A percentile compares a stretch with the other conserved stretches of the same genome.
Conservation (phyloP, 2,888 invertebrate genomes). For the Andrena fulva region DNA sequence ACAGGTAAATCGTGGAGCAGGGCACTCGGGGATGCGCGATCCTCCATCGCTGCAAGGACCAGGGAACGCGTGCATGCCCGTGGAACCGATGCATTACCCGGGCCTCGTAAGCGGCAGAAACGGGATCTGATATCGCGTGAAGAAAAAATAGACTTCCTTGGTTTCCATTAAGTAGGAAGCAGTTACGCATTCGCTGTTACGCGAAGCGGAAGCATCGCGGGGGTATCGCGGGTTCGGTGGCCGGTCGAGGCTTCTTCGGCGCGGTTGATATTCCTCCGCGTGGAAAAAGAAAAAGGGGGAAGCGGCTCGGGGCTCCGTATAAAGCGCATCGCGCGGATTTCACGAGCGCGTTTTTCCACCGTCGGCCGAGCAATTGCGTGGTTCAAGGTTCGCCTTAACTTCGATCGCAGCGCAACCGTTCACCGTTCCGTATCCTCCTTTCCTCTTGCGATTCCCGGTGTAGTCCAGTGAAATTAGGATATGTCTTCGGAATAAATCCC, state of each 20-base stretch:
- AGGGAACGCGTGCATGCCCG: background rate
- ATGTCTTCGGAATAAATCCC: no score
- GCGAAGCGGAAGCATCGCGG: constrained; percentile 75
- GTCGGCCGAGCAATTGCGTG: background rate
- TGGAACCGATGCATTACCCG: constrained; percentile 16
- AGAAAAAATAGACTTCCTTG: constrained; percentile 57
- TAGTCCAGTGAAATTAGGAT: no score
- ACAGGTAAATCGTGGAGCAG: background rate
- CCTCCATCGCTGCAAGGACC: background rate
- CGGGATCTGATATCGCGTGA: constrained; percentile 58
- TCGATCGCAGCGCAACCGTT: background rate
- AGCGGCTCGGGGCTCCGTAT: background rate
- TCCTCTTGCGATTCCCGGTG: no score
- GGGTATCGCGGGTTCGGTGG: constrained; percentile 73
- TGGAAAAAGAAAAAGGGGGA: constrained; percentile 21
- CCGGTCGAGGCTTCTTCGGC: constrained; percentile 72
- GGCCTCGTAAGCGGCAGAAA: constrained; percentile 22
- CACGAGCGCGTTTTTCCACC: background rate
- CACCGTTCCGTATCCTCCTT: background rate
- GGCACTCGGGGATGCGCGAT: background rate
- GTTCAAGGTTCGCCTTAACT: constrained; percentile 15
- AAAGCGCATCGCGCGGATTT: constrained; percentile 17
- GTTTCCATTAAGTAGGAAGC: constrained; percentile 73
- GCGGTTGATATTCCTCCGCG: constrained; percentile 41
- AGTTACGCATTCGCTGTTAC: constrained; percentile 76